A percentile compares a stretch with the other conserved stretches of the same genome.
Evolutionary conservation across 2,888 invertebrate species (phyloP).

Genomic region (Chloroclysta siterata): DNA sequence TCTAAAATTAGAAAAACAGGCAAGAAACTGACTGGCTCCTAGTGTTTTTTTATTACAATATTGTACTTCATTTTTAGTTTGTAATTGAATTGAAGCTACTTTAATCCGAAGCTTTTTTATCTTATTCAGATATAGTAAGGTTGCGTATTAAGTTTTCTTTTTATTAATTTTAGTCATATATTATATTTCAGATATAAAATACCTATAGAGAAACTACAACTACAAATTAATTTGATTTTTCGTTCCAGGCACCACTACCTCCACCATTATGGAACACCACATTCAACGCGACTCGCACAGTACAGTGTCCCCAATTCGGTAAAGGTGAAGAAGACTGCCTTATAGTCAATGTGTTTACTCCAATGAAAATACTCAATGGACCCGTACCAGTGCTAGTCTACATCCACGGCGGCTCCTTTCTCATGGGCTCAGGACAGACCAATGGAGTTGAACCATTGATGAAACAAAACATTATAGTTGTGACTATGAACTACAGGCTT

Average conservation of each 20-base stretch:
- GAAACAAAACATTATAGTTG: constrained; percentile 51
- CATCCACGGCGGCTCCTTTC: constrained; percentile 54
- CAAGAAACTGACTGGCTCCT: too few species aligned
- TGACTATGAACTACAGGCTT: constrained; percentile 57
- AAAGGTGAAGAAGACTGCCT: constrained; percentile 56
- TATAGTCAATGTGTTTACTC: constrained; percentile 53
- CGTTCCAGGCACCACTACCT: constrained; percentile 46
- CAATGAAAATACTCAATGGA: constrained; percentile 29
- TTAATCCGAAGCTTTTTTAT: too few species aligned
- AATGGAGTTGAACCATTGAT: constrained; percentile 51
- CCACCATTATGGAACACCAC: constrained; percentile 45
- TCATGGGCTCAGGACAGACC: constrained; percentile 50
- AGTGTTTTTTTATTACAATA: too few species aligned
- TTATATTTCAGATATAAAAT: too few species aligned
- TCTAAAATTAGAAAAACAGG: too few species aligned
- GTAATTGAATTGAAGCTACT: too few species aligned
- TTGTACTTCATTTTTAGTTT: too few species aligned
- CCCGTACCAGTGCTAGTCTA: constrained; percentile 53
- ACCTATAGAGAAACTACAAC: too few species aligned
- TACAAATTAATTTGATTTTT: not conserved
- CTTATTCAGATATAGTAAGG: too few species aligned
- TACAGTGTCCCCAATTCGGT: constrained; percentile 51
- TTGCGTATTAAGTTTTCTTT: too few species aligned
- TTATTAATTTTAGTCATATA: too few species aligned
- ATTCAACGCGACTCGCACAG: constrained; percentile 46